Conservation (phyloP, 2,888 invertebrate species). For the Physocephala rufipes region DNA sequence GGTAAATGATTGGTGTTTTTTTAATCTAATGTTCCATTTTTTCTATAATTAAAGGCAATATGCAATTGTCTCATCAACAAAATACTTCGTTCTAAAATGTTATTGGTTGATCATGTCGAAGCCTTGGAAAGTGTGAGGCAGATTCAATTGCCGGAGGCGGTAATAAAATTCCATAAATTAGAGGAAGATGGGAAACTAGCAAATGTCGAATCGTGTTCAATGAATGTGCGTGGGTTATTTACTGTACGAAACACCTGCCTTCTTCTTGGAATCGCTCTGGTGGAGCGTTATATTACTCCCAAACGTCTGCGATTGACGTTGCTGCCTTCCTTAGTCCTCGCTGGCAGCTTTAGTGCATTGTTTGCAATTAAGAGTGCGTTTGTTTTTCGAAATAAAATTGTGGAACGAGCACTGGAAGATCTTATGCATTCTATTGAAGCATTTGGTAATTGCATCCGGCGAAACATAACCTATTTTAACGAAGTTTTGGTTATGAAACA, state of each 20-base stretch:
- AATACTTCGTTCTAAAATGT: constrained; percentile 61
- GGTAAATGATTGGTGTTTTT: background rate
- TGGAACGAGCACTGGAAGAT: constrained; percentile 57
- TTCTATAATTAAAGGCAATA: constrained; percentile 43
- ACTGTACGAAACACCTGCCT: constrained; percentile 58
- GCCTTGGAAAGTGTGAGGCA: constrained; percentile 59
- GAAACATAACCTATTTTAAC: constrained; percentile 64
- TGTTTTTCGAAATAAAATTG: constrained; percentile 60
- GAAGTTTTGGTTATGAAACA: constrained; percentile 63
- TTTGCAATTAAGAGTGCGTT: constrained; percentile 57
- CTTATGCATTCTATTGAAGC: constrained; percentile 61
- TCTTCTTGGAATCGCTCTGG: constrained; percentile 54
- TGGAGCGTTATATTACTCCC: constrained; percentile 58
- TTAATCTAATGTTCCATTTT: background rate
- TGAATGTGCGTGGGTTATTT: constrained; percentile 45
- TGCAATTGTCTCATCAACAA: constrained; percentile 54
- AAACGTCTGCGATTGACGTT: constrained; percentile 52
- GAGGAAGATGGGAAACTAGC: background rate
- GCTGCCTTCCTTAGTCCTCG: constrained; percentile 55
- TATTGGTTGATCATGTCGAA: constrained; percentile 64
- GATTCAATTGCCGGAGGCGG: constrained; percentile 38
- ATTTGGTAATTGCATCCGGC: constrained; percentile 62
- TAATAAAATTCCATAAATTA: background rate
- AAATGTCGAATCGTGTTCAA: background rate
- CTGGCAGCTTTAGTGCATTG: constrained; percentile 57